A percentile compares a stretch with the other conserved stretches of the same genome.
phyloP scores from a whole-genome alignment of 2,888 invertebrate species.

The Incurvaria masculella region DNA sequence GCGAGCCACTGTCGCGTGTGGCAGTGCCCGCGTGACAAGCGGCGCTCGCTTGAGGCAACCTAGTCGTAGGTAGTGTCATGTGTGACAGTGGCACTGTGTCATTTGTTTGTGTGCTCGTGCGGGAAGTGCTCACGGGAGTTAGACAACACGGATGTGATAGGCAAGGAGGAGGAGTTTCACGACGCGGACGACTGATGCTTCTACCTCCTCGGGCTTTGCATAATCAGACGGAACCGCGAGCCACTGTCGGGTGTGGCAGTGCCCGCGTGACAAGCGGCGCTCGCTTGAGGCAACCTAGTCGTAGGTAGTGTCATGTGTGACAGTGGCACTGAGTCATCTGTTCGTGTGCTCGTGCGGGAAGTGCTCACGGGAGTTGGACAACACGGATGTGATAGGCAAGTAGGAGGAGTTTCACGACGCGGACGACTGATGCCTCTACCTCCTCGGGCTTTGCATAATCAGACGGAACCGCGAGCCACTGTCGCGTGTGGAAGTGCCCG shows the following conservation, averaged over 20 bases:
- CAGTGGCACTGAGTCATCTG: conserved; percentile 74
- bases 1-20: too few species aligned
- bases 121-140: conserved; percentile 71
- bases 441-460: conserved; percentile 46
- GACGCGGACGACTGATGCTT: conserved; percentile 52
- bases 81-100: conserved; percentile 69
- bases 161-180: conserved; percentile 63
- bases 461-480: too few species aligned
- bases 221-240: too few species aligned
- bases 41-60: neutral
- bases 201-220: conserved; percentile 45
- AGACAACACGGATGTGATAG: conserved; percentile 76
- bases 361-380: conserved; percentile 67
- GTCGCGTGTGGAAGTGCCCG: neutral
- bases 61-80: conserved; percentile 15
- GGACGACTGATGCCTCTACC: conserved; percentile 52
- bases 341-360: conserved; percentile 81
- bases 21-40: neutral
- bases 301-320: conserved; percentile 29
- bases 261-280: neutral
- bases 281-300: neutral
- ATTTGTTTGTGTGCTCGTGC: conserved; percentile 81
- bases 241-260: neutral
- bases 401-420: conserved; percentile 40
- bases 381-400: conserved; percentile 70